These are phyloP conservation scores for Acrocera orbiculus DNA, from an alignment of 2,888 invertebrate genomes.

Conservation along the genomic window DNA sequence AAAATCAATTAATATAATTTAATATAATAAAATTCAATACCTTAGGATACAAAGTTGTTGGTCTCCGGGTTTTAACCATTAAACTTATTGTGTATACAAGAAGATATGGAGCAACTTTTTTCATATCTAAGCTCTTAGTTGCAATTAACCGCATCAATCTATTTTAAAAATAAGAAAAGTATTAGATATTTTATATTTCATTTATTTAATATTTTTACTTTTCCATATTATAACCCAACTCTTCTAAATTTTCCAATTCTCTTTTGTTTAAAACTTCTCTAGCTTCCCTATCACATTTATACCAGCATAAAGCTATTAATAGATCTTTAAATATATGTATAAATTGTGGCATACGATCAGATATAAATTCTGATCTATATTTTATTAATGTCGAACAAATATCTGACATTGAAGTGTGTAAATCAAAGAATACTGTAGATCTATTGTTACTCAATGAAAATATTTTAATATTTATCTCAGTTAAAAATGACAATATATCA, in stretches of 20 bases:
- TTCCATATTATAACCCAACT: conserved; percentile 23
- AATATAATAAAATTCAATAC: conserved; percentile 12
- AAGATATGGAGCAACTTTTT: conserved; percentile 27
- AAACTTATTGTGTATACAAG: conserved; percentile 23
- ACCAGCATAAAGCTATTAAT: conserved; percentile 25
- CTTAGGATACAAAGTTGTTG: conserved; percentile 27
- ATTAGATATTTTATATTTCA: background rate
- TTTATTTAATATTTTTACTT: conserved; percentile 9
- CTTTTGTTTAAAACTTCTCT: conserved; percentile 17
- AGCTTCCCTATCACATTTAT: conserved; percentile 23
- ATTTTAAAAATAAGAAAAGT: conserved; percentile 1
- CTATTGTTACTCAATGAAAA: conserved; percentile 17
- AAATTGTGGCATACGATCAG: conserved; percentile 26
- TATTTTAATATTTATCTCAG: conserved; percentile 23
- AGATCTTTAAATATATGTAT: conserved; percentile 24
- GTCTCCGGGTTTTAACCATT: conserved; percentile 25
- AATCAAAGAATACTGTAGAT: conserved; percentile 6
- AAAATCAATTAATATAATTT: background rate
- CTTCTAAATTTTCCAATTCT: conserved; percentile 23
- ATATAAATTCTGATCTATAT: conserved; percentile 18
- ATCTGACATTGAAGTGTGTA: conserved; percentile 18
- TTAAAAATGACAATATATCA: conserved; percentile 21
- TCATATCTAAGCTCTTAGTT: conserved; percentile 20
- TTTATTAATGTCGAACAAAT: conserved; percentile 20
- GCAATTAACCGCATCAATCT: conserved; percentile 21